Percentiles rank a stretch among this genome's conserved stretches.
Conservation (phyloP, 2,113 vertebrate species). For the Pterocles burchelli region DNA sequence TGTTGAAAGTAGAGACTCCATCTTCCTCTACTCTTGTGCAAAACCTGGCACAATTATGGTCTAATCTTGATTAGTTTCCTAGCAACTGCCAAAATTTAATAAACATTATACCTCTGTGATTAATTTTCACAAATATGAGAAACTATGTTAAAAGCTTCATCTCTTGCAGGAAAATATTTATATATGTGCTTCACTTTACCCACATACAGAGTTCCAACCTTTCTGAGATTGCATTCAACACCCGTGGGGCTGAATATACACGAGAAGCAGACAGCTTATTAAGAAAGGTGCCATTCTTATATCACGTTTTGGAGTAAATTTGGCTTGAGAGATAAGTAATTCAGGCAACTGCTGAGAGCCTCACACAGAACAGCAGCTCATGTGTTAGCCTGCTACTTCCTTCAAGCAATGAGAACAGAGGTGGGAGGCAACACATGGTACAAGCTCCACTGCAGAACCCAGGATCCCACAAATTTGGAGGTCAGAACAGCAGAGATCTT, state of each 20-base stretch:
- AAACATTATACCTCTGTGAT: neutral
- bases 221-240: neutral
- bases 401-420: slow-evolving; percentile 54
- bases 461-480: slow-evolving; percentile 23
- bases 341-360: slow-evolving; percentile 51
- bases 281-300: slow-evolving; percentile 49
- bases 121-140: neutral
- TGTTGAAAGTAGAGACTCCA: neutral
- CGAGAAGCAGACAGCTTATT: slow-evolving; percentile 22
- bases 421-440: slow-evolving; percentile 65
- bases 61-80: neutral
- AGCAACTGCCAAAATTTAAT: slow-evolving; percentile 2
- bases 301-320: slow-evolving; percentile 63
- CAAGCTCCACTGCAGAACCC: slow-evolving; percentile 9
- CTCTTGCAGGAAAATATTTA: neutral
- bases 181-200: neutral
- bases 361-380: slow-evolving; percentile 35
- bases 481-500: slow-evolving; percentile 6
- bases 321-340: slow-evolving; percentile 62
- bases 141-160: neutral
- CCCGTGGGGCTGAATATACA: neutral
- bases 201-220: neutral
- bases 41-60: neutral
- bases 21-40: neutral
- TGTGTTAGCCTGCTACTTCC: slow-evolving; percentile 66